Conservation (phyloP, 2,888 invertebrate genomes). For the Drosophila neonasuta region DNA sequence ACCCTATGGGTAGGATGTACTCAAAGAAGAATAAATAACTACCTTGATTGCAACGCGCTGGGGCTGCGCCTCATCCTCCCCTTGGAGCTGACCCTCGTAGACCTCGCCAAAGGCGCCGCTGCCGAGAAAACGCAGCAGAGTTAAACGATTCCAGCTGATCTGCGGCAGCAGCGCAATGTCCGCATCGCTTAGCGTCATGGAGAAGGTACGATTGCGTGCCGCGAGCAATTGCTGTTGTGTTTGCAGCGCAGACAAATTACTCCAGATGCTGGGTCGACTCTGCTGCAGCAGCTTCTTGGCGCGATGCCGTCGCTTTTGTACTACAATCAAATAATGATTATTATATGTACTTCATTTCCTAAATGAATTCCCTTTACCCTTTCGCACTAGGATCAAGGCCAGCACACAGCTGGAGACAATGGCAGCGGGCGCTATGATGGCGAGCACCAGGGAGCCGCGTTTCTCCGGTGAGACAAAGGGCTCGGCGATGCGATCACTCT, state of each 20-base stretch:
- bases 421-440: constrained; percentile 85
- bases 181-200: constrained; percentile 91
- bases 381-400: constrained; percentile 73
- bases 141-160: constrained; percentile 93
- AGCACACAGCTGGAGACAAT: constrained; percentile 81
- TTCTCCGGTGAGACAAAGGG: constrained; percentile 80
- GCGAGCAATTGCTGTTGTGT: constrained; percentile 84
- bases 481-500: constrained; percentile 84
- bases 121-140: constrained; percentile 93
- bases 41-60: constrained; percentile 96
- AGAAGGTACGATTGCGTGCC: constrained; percentile 86
- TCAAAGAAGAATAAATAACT: constrained; percentile 22
- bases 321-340: constrained; percentile 78
- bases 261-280: constrained; percentile 84
- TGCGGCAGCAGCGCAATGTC: constrained; percentile 92
- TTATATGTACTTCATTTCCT: too few species aligned
- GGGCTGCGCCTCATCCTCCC: constrained; percentile 87
- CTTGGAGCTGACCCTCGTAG: constrained; percentile 93
- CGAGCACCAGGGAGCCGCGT: constrained; percentile 84
- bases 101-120: constrained; percentile 99
- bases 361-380: constrained; percentile 60
- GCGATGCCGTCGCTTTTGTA: constrained; percentile 85
- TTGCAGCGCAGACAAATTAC: constrained; percentile 93
- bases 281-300: constrained; percentile 88
- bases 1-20: neutral